Conservation (phyloP, 1,140 invertebrate genomes). For the Teleopsis dalmanni region DNA sequence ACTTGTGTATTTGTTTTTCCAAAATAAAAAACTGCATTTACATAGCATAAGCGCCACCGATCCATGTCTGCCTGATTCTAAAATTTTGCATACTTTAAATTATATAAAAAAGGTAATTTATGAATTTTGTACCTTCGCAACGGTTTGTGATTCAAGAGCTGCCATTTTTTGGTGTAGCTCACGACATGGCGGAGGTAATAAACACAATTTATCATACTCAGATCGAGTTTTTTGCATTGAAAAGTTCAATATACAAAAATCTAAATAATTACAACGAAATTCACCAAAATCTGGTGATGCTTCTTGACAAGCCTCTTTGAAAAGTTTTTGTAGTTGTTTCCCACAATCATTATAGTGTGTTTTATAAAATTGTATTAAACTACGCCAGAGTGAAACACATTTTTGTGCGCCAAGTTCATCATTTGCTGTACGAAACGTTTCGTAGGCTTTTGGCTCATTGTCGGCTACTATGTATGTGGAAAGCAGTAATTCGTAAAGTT, state of each 20-base stretch:
- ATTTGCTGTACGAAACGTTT: constrained; percentile 24
- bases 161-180: constrained; percentile 32
- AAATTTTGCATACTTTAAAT: not conserved
- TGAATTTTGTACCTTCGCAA: constrained; percentile 8
- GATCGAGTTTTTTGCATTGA: constrained; percentile 24
- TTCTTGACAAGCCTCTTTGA: constrained; percentile 23
- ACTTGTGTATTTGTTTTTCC: constrained; percentile 28
- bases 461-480: constrained; percentile 23
- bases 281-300: constrained; percentile 22
- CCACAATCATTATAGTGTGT: constrained; percentile 12
- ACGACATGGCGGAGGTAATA: constrained; percentile 30
- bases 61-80: constrained; percentile 14
- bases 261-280: constrained; percentile 28
- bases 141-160: constrained; percentile 19
- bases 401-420: constrained; percentile 15
- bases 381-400: constrained; percentile 22
- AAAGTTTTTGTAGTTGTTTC: constrained; percentile 26
- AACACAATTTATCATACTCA: constrained; percentile 26
- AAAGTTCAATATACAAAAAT: constrained; percentile 29
- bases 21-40: constrained; percentile 30
- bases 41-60: constrained; percentile 29
- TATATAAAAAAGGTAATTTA: too few relatives aligned
- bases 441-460: constrained; percentile 19
- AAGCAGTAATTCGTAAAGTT: constrained; percentile 30
- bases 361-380: constrained; percentile 27